A percentile compares a stretch with the other conserved stretches of the same genome.
phyloP scores from a whole-genome alignment of 1,140 invertebrate species.

The Popillia japonica region DNA sequence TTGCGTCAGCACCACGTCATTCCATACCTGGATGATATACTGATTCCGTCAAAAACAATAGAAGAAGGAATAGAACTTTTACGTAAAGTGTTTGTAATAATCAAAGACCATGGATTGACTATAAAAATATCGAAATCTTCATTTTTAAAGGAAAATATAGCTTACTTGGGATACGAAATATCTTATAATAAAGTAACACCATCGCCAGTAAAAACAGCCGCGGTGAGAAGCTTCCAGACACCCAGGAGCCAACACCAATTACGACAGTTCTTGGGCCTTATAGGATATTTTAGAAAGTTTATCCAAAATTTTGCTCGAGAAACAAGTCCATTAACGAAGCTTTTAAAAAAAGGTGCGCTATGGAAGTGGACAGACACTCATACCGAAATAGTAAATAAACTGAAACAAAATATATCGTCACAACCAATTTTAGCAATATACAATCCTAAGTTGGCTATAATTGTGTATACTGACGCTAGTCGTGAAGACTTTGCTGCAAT shows the following conservation, averaged over 20 bases:
- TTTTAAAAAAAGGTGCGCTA: background rate
- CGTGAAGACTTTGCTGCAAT: slow-evolving; percentile 29
- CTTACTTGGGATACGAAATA: background rate
- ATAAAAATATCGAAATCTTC: background rate
- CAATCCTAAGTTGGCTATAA: background rate
- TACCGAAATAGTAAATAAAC: background rate
- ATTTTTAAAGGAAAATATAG: background rate
- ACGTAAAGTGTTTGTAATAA: background rate
- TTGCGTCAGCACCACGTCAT: background rate
- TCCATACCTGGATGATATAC: background rate
- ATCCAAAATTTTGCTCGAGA: background rate
- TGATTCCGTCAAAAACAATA: background rate
- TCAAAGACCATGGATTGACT: background rate
- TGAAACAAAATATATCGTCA: background rate
- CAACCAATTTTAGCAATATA: background rate
- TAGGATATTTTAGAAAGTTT: background rate
- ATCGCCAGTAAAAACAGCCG: background rate
- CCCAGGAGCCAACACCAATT: background rate
- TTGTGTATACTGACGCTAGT: slow-evolving; percentile 35
- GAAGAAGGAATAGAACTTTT: background rate
- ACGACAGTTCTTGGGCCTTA: background rate
- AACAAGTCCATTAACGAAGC: background rate
- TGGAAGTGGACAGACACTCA: background rate
- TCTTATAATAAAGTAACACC: background rate
- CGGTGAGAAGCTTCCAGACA: background rate